Percentiles rank a stretch among this genome's conserved stretches.
These are phyloP conservation scores for Astreopora myriophthalma DNA, from an alignment of 64 coral and sea anemone species.

Conservation along the genomic window DNA sequence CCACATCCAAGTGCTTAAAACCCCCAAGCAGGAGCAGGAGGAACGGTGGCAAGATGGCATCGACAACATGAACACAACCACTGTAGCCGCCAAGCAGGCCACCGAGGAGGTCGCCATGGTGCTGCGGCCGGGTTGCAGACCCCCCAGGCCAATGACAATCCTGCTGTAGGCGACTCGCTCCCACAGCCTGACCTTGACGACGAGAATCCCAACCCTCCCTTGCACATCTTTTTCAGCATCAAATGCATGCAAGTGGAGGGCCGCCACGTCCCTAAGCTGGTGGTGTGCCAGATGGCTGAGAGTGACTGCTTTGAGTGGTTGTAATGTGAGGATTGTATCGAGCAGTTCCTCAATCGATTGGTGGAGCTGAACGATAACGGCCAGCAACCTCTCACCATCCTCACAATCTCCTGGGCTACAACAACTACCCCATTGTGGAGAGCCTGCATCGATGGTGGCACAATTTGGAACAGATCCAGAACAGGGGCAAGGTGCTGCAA, in stretches of 20 bases:
- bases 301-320: not conserved
- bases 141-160: not conserved
- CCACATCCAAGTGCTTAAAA: too few relatives aligned
- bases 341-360: not conserved
- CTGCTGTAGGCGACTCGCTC: not conserved
- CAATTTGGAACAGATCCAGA: not conserved
- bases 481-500: not conserved
- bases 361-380: not conserved
- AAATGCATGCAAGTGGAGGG: not conserved
- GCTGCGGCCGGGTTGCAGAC: not conserved
- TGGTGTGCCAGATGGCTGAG: constrained; percentile 27
- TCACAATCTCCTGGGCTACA: constrained; percentile 46
- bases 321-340: not conserved
- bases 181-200: not conserved
- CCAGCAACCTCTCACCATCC: not conserved
- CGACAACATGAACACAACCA: too few relatives aligned
- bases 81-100: too few relatives aligned
- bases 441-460: not conserved
- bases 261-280: not conserved
- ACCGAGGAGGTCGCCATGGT: not conserved
- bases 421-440: not conserved
- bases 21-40: too few relatives aligned
- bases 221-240: constrained; percentile 50
- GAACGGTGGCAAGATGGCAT: too few relatives aligned
- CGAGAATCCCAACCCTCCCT: not conserved